Conservation (phyloP, 2,797 vertebrate species). For the Schizothorax lantsangensis region DNA sequence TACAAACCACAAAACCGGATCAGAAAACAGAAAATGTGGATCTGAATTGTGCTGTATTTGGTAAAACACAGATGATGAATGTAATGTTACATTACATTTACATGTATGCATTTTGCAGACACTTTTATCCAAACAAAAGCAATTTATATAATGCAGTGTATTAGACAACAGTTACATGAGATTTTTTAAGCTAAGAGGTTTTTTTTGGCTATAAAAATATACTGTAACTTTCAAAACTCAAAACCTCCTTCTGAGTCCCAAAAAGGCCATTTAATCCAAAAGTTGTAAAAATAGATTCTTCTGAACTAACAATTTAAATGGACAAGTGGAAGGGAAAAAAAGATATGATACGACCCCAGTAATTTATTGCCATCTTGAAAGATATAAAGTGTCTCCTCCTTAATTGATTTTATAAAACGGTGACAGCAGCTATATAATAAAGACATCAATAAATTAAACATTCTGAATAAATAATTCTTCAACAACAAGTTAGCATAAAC, state of each 20-base stretch:
- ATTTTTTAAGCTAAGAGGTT: background rate
- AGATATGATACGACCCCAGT: background rate
- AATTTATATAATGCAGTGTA: background rate
- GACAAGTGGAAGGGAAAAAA: background rate
- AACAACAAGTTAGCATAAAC: background rate
- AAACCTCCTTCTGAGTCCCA: background rate
- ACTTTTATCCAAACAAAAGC: background rate
- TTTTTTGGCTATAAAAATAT: background rate
- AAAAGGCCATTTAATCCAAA: background rate
- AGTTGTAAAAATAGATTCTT: background rate
- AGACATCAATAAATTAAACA: background rate
- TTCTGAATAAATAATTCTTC: background rate
- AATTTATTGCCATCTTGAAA: background rate
- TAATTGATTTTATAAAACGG: background rate
- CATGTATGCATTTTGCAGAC: background rate
- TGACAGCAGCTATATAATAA: background rate
- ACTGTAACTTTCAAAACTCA: background rate
- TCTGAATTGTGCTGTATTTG: conserved; percentile 12
- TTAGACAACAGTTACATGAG: background rate
- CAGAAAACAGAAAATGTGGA: conserved; percentile 29
- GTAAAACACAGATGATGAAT: background rate
- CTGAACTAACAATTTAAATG: background rate
- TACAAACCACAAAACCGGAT: conserved; percentile 17
- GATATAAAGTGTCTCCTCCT: background rate
- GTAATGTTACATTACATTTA: background rate